Evolutionary conservation across 1,140 invertebrate genomes (phyloP), one percentile per base, ranked within the genome.

Genomic region (Uloborus diversus): DNA sequence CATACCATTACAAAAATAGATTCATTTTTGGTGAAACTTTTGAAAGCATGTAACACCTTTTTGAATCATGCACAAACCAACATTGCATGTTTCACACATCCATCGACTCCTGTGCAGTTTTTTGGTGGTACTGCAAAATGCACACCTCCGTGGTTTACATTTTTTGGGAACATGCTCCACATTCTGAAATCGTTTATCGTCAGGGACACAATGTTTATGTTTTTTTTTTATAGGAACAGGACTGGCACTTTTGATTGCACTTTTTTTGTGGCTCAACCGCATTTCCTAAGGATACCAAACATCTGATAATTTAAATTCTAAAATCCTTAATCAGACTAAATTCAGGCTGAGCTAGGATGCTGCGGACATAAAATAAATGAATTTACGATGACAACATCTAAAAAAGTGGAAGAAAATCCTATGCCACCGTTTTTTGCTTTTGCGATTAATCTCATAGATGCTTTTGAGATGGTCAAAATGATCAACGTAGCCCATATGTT

Each of bases 391-490:
- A 13, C 4, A 32, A 61, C 57, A 61, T 28, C 57, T 61, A 32
- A 61, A 61, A 61, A 61, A 61, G 20, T 4, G 17, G 17, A 56
- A 56, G 20, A 61, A 61, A 23, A 56, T 47, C 3, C 42, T 13
- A 27, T 69, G 66, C 4, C 33, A 69, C 14, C 2, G 11, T 32
- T 76, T 35, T 28, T 27, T 30, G 30, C 57, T 32, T 59, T 27
- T 14, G 2, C 69, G 11, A 14, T 32, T 27, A 65, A 37, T 82
- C 11, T 64, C 9, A 20, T 47, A 65, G 30, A 49, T 20, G 51
- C n/a, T 78, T 42, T 33, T 65, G 65, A 57, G 49, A 70, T 33
- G 32, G 30, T 61, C 70, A 65, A 51, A 30, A 59, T 20, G 78
- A 37, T 76, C 59, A 35, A 30, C 27, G 30, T n/a, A 62, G 14